phyloP scores from a whole-genome alignment of 1,140 invertebrate genomes.

The Drosophila aff. region DNA sequence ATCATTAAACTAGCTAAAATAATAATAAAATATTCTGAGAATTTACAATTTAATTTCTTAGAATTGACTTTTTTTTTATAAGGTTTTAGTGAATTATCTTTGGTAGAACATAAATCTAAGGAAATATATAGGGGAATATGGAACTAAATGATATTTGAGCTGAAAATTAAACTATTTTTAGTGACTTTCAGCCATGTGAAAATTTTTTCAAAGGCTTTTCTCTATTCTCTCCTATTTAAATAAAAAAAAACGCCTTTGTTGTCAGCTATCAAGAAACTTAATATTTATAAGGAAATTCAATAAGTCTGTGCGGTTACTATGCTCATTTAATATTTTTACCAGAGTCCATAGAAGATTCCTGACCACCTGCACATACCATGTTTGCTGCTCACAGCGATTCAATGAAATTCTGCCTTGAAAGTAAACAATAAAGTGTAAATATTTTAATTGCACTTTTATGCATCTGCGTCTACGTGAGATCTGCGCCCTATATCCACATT shows the following conservation, averaged over 20 bases:
- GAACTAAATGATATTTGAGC: background rate
- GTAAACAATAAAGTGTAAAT: slow-evolving; percentile 15
- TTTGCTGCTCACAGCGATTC: slow-evolving; percentile 11
- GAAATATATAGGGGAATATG: background rate
- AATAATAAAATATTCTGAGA: background rate
- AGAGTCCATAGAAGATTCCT: background rate
- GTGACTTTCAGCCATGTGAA: background rate
- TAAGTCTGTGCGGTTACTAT: background rate
- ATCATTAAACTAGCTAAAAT: background rate
- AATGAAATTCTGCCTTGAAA: slow-evolving; percentile 9
- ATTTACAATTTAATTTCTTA: background rate
- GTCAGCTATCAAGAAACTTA: background rate
- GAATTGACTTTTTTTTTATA: background rate
- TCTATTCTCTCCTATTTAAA: background rate
- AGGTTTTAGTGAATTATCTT: background rate
- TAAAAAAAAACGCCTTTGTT: background rate
- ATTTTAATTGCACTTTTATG: slow-evolving; percentile 44
- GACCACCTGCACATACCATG: slow-evolving; percentile 28
- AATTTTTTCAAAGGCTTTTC: background rate
- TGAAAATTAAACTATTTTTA: background rate
- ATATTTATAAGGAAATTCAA: background rate
- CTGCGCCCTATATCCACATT: slow-evolving; percentile 30
- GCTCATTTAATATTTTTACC: background rate
- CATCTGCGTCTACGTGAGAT: slow-evolving; percentile 47
- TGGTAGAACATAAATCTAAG: background rate